phyloP scores from a whole-genome alignment of 2,797 vertebrate species.

The Dermochelys coriacea region DNA sequence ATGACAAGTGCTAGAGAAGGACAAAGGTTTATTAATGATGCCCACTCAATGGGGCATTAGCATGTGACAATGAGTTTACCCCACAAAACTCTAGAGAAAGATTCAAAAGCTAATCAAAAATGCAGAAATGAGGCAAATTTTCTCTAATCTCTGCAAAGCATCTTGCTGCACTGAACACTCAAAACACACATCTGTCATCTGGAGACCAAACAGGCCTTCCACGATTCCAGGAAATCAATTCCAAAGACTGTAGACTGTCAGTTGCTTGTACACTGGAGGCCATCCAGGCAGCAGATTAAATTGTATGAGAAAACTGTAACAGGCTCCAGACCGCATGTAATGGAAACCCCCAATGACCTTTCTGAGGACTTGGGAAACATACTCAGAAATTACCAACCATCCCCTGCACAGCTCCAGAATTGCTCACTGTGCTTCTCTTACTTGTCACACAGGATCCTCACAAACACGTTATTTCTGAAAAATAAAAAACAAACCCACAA shows the following conservation, averaged over 20 bases:
- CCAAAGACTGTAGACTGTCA: constrained; percentile 70
- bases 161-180: constrained; percentile 48
- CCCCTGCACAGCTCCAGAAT: constrained; percentile 37
- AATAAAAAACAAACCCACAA: constrained; percentile 49
- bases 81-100: constrained; percentile 30
- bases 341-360: constrained; percentile 66
- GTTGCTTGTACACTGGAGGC: constrained; percentile 69
- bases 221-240: constrained; percentile 81
- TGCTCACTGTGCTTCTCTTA: constrained; percentile 48
- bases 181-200: constrained; percentile 76
- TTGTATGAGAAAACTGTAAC: constrained; percentile 74
- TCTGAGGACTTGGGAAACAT: constrained; percentile 59
- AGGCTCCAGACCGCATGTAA: constrained; percentile 58
- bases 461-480: constrained; percentile 49
- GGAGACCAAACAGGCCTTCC: constrained; percentile 68
- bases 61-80: constrained; percentile 28
- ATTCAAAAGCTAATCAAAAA: constrained; percentile 62
- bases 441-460: constrained; percentile 42
- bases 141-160: constrained; percentile 49
- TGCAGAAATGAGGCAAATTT: constrained; percentile 52
- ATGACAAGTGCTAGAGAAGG: constrained; percentile 17
- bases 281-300: constrained; percentile 79
- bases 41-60: neutral
- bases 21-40: constrained; percentile 22
- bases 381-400: constrained; percentile 54